Conservation (phyloP, 2,797 vertebrate genomes). For the Rhinoraja longicauda region DNA sequence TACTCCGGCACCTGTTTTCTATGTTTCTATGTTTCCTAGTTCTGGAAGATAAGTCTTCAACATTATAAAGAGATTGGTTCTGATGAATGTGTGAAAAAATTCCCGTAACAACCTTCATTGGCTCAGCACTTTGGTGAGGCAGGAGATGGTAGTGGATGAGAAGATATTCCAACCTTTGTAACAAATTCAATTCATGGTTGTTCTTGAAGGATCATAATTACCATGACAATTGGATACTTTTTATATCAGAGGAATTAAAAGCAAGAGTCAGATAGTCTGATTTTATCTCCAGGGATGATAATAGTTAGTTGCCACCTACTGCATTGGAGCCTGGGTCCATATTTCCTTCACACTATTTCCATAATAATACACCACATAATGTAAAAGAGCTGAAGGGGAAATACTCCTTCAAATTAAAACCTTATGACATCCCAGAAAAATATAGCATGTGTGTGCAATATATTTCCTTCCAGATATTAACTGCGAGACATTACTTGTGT, state of each 20-base stretch:
- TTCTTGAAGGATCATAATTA: no score
- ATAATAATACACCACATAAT: neutral
- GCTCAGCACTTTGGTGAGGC: neutral
- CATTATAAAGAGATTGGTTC: no score
- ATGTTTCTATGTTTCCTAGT: no score
- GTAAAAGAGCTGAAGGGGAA: neutral
- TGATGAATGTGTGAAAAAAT: neutral
- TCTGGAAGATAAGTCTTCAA: no score
- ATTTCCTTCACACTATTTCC: neutral
- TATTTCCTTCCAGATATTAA: neutral
- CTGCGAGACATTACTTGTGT: neutral
- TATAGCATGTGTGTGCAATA: neutral
- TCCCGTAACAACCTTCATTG: neutral
- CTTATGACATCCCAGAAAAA: slow-evolving; percentile 27
- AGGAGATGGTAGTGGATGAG: neutral
- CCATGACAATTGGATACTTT: no score
- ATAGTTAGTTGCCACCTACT: neutral
- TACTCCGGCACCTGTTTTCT: no score
- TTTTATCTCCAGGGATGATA: no score
- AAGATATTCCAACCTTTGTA: neutral
- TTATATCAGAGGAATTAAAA: no score
- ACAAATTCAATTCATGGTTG: neutral
- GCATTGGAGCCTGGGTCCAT: neutral
- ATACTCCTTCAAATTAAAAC: neutral
- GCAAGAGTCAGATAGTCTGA: no score